A percentile compares a stretch with the other conserved stretches of the same genome.
phyloP scores from a whole-genome alignment of 2,888 invertebrate species.

The Megaustenia siamemsis region DNA sequence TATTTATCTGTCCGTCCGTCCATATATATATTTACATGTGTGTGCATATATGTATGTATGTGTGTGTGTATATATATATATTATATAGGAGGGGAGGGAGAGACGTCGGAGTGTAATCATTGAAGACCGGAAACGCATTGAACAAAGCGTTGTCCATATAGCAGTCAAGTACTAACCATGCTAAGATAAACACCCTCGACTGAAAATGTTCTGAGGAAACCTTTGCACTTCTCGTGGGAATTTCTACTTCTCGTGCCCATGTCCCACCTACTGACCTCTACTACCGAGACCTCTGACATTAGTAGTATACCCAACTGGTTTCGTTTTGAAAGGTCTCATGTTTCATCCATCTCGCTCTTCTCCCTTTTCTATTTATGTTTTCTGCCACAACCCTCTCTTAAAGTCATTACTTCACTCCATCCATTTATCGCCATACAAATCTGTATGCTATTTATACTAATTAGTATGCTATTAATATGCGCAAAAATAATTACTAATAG shows the following conservation, averaged over 20 bases:
- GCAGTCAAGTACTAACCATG: neutral
- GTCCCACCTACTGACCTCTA: neutral
- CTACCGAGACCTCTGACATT: neutral
- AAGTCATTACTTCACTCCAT: too few species aligned
- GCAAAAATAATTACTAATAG: too few species aligned
- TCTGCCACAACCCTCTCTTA: neutral
- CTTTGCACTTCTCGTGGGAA: neutral
- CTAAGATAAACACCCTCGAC: neutral
- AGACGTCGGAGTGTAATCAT: neutral
- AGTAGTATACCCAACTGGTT: neutral
- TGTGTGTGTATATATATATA: slow-evolving; percentile 16
- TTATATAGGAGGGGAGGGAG: too few species aligned
- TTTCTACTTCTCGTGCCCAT: neutral
- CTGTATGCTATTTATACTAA: too few species aligned
- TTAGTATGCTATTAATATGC: too few species aligned
- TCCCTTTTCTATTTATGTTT: neutral
- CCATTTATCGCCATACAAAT: too few species aligned
- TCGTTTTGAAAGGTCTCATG: neutral
- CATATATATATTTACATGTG: neutral
- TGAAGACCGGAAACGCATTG: neutral
- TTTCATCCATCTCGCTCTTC: too few species aligned
- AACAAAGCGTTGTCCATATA: neutral
- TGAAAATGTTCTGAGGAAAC: neutral
- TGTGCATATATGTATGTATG: neutral
- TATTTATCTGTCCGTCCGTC: too few species aligned